Conservation (phyloP, 2,113 vertebrate species). For the Arizona elegans region DNA sequence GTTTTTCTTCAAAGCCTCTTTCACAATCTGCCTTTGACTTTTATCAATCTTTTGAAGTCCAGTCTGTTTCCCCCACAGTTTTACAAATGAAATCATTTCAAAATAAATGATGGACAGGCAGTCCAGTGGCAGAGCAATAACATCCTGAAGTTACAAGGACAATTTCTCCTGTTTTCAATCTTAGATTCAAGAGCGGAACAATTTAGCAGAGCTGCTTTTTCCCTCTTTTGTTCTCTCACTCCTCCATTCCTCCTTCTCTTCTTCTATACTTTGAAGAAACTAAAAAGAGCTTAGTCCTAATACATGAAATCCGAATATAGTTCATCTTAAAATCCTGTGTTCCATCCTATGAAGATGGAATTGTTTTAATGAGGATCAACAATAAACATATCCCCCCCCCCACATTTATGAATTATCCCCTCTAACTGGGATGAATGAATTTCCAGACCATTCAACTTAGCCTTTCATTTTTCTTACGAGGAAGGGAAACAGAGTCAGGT, state of each 20-base stretch:
- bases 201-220: background rate
- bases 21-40: background rate
- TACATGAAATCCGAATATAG: background rate
- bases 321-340: background rate
- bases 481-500: background rate
- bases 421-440: background rate
- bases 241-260: background rate
- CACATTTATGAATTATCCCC: background rate
- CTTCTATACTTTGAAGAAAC: background rate
- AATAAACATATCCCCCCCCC: background rate
- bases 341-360: too few relatives aligned
- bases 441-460: background rate
- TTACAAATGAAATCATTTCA: background rate
- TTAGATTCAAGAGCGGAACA: background rate
- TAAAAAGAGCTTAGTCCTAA: background rate
- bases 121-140: too few relatives aligned
- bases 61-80: background rate
- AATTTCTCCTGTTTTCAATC: background rate
- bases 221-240: background rate
- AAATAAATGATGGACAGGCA: background rate
- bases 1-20: background rate
- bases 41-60: background rate
- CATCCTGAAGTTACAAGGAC: background rate
- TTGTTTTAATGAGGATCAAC: background rate
- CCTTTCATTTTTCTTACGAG: background rate